Base-by-base conservation (phyloP, 92 coral and sea anemone genomes). In the Epizoanthus stellaris region DNA sequence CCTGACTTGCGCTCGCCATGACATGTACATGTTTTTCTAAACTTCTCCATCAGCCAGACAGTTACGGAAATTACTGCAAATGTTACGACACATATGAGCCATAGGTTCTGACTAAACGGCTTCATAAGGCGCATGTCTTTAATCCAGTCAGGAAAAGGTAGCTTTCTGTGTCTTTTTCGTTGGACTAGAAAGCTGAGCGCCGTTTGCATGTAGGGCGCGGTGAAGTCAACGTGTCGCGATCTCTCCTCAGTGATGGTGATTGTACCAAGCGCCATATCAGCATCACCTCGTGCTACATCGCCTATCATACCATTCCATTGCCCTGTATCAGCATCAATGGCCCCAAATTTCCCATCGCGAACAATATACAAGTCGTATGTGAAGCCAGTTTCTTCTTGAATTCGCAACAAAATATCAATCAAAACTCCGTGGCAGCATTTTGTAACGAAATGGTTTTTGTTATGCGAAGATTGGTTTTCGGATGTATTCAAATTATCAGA, bases 261-360 rank as follows among this genome's bases (percentile, higher is more conserved):
- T 39, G 91, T 80, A 23, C 88, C 95, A 60, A 95, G 80, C 25
- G 98, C 98, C 87, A 95, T 90, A 84, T 95, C 98, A 53, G 98
- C 98, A 1, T 86, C 91, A 40, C 92, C 93, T 56, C 93, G 91
- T 21, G 86, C 69, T 13, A 95, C 95, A 23, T 95, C 98, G 80
- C 98, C 98, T 40, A 95, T 91, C 95, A 95, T 92, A 3, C 98
- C 98, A 63, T 87, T 95, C 98, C 95, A 90, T 21, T 73, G 81
- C 30, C 89, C 74, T 5, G 94, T 89, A 9, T 61, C 59, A 30
- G 94, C 85, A 73, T 94, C 95, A 42, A 87, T 23, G 3, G 96
- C 90, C 25, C 98, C 98, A 82, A 85, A 95, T 59, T 94, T 95
- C 5, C 91, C 94, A 79, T 95, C 98, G 8, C 91, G 88, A 14